Percentiles rank a stretch among this genome's conserved stretches.
phyloP scores from a whole-genome alignment of 1,140 invertebrate genomes.

The Diorhabda elongata region DNA sequence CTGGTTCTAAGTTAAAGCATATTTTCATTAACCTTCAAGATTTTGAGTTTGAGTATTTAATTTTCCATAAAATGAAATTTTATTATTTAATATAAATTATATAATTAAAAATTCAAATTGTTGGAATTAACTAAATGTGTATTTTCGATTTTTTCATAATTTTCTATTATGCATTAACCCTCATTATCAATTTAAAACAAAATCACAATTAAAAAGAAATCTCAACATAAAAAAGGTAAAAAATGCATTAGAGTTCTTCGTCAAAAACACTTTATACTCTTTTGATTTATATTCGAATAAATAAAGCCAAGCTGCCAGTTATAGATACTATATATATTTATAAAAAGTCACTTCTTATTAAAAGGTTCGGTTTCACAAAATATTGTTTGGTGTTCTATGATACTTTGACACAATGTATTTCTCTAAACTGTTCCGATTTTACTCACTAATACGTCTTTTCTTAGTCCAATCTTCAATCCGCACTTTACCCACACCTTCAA shows the following conservation, averaged over 20 bases:
- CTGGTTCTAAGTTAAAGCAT: no score
- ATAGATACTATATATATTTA: constrained; percentile 12
- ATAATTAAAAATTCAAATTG: no score
- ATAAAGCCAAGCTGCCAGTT: constrained; percentile 20
- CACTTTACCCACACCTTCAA: neutral
- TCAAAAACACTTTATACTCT: constrained; percentile 6
- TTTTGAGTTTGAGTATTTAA: no score
- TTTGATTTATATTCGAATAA: constrained; percentile 18
- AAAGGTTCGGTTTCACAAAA: constrained; percentile 8
- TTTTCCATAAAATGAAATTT: no score
- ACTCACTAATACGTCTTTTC: constrained; percentile 3
- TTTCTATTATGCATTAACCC: no score
- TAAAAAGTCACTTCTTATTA: neutral
- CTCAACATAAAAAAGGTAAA: constrained; percentile 15
- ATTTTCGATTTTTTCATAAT: no score
- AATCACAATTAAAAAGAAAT: constrained; percentile 19
- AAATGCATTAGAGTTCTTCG: constrained; percentile 8
- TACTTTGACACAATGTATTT: constrained; percentile 15
- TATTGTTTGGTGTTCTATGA: constrained; percentile 5
- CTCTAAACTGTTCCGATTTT: constrained; percentile 8
- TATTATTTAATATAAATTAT: no score
- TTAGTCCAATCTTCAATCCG: neutral
- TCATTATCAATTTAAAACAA: neutral
- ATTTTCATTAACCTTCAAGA: no score
- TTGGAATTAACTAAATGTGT: no score